A percentile compares a stretch with the other conserved stretches of the same genome.
Conservation (phyloP, 2,113 vertebrate genomes). For the Spermophilus dauricus region DNA sequence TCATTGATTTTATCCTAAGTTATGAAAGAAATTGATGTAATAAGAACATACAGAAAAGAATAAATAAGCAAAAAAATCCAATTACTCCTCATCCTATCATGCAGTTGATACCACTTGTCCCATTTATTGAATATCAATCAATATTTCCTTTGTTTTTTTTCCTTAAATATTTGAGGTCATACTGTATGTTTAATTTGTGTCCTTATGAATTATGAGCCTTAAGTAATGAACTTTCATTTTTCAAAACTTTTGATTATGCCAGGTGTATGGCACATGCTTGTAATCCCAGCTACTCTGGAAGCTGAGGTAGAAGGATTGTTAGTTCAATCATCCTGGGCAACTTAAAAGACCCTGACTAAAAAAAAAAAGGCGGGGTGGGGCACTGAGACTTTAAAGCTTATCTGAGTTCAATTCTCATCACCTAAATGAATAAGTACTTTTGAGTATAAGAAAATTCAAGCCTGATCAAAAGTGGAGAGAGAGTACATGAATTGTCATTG, state of each 20-base stretch:
- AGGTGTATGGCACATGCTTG: too few species aligned
- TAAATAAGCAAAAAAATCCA: background rate
- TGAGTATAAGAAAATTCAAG: constrained; percentile 28
- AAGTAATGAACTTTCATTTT: constrained; percentile 14
- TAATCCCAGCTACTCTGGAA: too few species aligned
- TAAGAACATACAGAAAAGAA: background rate
- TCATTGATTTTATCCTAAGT: background rate
- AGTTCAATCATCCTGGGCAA: too few species aligned
- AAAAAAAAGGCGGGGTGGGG: too few species aligned
- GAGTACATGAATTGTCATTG: background rate
- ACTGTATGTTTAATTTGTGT: background rate
- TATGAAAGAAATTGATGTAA: constrained; percentile 2
- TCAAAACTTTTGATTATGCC: background rate
- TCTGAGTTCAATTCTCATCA: too few species aligned
- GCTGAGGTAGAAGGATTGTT: too few species aligned
- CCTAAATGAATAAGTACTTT: too few species aligned
- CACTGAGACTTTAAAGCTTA: too few species aligned
- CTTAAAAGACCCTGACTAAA: too few species aligned
- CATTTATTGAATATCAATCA: background rate
- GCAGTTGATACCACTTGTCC: background rate
- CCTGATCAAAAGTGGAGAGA: background rate
- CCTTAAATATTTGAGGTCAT: constrained; percentile 28
- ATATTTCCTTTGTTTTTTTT: background rate
- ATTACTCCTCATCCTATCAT: background rate
- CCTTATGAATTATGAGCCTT: background rate